A percentile compares a stretch with the other conserved stretches of the same genome.
Conservation (phyloP, 2,797 vertebrate species). For the Siniperca undulata region DNA sequence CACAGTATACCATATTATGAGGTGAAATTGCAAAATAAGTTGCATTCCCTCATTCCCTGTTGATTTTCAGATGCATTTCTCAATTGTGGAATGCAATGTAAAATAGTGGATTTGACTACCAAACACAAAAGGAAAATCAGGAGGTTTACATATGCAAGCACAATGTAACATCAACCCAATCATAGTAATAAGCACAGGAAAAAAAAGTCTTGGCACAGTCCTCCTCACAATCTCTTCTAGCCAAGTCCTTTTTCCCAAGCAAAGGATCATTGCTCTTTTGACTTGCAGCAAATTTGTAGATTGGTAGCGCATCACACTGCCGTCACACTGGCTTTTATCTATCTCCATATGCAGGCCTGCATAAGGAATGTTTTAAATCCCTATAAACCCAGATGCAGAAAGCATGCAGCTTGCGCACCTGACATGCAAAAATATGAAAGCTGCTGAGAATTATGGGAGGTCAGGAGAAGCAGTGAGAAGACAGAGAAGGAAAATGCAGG, state of each 20-base stretch:
- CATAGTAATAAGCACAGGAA: conserved; percentile 10
- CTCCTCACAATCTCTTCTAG: conserved; percentile 16
- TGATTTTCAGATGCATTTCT: background rate
- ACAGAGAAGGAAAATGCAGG: conserved; percentile 16
- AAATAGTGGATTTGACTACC: background rate
- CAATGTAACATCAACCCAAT: conserved; percentile 14
- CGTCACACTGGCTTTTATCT: conserved; percentile 67
- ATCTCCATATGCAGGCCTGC: conserved; percentile 53
- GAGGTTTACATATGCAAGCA: conserved; percentile 7
- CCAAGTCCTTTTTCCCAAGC: conserved; percentile 25
- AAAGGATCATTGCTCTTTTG: conserved; percentile 57
- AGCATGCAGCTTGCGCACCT: conserved; percentile 36
- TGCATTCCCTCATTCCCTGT: background rate
- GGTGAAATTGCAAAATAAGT: background rate
- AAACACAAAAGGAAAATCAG: conserved; percentile 14
- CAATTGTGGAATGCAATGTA: background rate
- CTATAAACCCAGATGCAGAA: conserved; percentile 51
- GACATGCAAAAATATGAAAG: conserved; percentile 45
- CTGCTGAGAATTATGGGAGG: conserved; percentile 45
- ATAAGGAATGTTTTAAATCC: conserved; percentile 60
- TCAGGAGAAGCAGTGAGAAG: conserved; percentile 36
- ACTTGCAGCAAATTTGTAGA: conserved; percentile 62
- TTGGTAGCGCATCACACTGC: conserved; percentile 54
- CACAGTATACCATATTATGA: background rate
- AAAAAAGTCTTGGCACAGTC: conserved; percentile 10